phyloP scores from a whole-genome alignment of 2,113 vertebrate genomes.

The Entelurus aequoreus region DNA sequence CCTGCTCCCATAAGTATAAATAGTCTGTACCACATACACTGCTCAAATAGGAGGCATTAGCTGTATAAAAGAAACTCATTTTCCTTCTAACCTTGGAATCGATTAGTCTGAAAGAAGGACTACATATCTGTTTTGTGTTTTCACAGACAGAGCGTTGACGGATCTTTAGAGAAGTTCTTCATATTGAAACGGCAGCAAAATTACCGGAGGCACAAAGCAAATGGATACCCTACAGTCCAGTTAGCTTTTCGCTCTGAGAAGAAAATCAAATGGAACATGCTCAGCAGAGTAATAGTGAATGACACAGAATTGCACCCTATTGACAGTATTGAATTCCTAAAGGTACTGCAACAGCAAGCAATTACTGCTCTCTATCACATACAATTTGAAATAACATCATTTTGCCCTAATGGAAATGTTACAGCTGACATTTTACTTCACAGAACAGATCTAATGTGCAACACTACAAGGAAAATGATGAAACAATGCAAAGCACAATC shows the following conservation, averaged over 20 bases:
- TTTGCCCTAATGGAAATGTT: slow-evolving; percentile 41
- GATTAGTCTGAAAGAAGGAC: slow-evolving; percentile 17
- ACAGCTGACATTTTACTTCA: slow-evolving; percentile 37
- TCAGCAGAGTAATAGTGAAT: slow-evolving; percentile 44
- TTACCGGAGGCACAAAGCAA: slow-evolving; percentile 19
- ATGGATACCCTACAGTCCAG: slow-evolving; percentile 37
- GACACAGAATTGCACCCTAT: slow-evolving; percentile 46
- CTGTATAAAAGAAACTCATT: slow-evolving; percentile 18
- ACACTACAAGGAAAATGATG: slow-evolving; percentile 1
- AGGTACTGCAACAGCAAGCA: slow-evolving; percentile 41
- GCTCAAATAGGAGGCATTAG: slow-evolving; percentile 8
- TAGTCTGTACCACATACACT: not conserved
- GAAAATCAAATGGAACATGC: slow-evolving; percentile 50
- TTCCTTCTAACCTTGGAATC: slow-evolving; percentile 31
- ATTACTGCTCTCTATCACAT: slow-evolving; percentile 50
- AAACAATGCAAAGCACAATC: slow-evolving; percentile 5
- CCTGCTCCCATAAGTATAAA: slow-evolving; percentile 11
- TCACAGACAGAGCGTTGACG: slow-evolving; percentile 5
- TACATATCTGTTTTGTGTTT: not conserved
- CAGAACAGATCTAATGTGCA: not conserved
- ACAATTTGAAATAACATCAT: slow-evolving; percentile 48
- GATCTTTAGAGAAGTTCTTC: slow-evolving; percentile 21
- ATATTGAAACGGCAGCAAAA: slow-evolving; percentile 14
- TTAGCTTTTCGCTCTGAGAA: slow-evolving; percentile 33
- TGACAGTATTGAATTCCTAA: slow-evolving; percentile 55